Conservation (phyloP, 2,797 vertebrate genomes). For the Semaprochilodus insignis region DNA sequence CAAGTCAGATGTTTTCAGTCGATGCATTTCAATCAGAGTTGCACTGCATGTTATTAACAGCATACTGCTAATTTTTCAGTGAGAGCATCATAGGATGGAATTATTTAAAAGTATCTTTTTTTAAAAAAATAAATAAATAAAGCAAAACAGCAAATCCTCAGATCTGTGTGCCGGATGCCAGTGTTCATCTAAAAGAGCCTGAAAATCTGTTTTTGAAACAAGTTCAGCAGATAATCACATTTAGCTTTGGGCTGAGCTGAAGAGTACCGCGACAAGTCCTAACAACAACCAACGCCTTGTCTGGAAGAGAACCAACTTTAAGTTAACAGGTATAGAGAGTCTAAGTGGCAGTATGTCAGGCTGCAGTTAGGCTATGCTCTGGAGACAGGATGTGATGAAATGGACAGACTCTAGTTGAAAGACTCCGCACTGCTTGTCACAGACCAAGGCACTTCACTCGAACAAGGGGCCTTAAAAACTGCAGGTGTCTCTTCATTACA, state of each 20-base stretch:
- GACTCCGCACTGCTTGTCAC: slow-evolving; percentile 11
- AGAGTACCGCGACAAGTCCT: background rate
- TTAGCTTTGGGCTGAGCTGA: background rate
- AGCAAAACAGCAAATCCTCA: background rate
- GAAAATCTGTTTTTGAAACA: background rate
- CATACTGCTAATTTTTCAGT: background rate
- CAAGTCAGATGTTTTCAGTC: background rate
- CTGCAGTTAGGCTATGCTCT: slow-evolving; percentile 3
- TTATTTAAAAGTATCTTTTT: background rate
- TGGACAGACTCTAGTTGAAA: slow-evolving; percentile 53
- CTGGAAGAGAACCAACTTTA: slow-evolving; percentile 3
- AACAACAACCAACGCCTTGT: background rate
- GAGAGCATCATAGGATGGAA: background rate
- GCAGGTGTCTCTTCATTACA: slow-evolving; percentile 52
- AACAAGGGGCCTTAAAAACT: slow-evolving; percentile 19
- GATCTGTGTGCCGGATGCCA: background rate
- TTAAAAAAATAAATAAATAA: background rate
- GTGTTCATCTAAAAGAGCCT: background rate
- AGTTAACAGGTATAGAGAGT: slow-evolving; percentile 20
- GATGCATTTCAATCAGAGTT: background rate
- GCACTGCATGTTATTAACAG: background rate
- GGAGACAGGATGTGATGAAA: slow-evolving; percentile 52
- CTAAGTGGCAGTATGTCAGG: slow-evolving; percentile 41
- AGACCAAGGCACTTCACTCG: slow-evolving; percentile 9
- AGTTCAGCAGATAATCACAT: background rate